These are phyloP conservation scores for Halictus ligatus DNA, from an alignment of 2,888 invertebrate species.

Conservation along the genomic window DNA sequence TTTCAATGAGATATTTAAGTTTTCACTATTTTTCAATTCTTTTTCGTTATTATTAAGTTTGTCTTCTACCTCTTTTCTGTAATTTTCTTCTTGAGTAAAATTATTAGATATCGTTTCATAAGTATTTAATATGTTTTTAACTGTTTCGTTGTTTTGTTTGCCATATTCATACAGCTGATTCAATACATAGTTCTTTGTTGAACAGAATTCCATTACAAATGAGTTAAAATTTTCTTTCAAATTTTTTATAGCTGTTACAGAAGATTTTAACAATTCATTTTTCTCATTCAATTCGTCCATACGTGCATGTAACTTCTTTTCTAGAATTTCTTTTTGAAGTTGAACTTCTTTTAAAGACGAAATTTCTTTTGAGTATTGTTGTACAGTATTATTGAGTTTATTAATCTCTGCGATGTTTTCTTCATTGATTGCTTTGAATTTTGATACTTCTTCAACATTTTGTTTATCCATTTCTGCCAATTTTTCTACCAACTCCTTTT, in stretches of 20 bases:
- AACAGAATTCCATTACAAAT: slow-evolving; percentile 38
- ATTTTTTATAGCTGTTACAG: background rate
- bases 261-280: slow-evolving; percentile 27
- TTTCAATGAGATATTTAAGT: slow-evolving; percentile 37
- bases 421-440: slow-evolving; percentile 12
- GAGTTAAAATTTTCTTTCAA: slow-evolving; percentile 15
- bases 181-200: slow-evolving; percentile 31
- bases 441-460: slow-evolving; percentile 20
- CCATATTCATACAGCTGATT: slow-evolving; percentile 39
- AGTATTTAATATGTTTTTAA: slow-evolving; percentile 22
- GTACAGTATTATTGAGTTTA: slow-evolving; percentile 31
- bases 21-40: slow-evolving; percentile 33
- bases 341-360: slow-evolving; percentile 34
- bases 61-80: slow-evolving; percentile 34
- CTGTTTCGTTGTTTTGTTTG: slow-evolving; percentile 25
- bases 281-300: slow-evolving; percentile 26
- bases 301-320: slow-evolving; percentile 26
- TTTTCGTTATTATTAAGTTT: slow-evolving; percentile 40
- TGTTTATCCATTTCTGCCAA: slow-evolving; percentile 48
- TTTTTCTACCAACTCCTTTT: background rate
- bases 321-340: slow-evolving; percentile 41
- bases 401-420: slow-evolving; percentile 16
- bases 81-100: slow-evolving; percentile 34
- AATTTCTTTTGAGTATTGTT: slow-evolving; percentile 42
- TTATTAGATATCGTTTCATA: slow-evolving; percentile 33